phyloP scores from a whole-genome alignment of 30 jellyfish, hydroid and myxozoan species.

The Hydractinia echinata region DNA sequence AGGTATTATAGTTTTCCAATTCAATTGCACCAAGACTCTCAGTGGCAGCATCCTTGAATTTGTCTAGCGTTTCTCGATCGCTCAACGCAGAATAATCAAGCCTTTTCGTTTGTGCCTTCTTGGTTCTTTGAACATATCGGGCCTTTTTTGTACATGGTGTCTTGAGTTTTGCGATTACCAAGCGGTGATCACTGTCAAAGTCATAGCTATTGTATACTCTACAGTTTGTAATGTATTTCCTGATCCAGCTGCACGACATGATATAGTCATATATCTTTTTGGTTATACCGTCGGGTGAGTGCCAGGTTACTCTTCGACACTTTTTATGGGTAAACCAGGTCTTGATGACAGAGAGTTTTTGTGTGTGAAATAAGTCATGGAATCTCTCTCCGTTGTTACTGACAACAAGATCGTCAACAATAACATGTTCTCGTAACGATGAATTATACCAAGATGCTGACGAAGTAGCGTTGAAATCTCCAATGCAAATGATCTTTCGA shows the following conservation, averaged over 20 bases:
- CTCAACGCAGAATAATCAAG: neutral
- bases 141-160: slow-evolving; percentile 13
- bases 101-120: neutral
- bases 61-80: neutral
- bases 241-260: neutral
- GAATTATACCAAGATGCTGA: slow-evolving; percentile 7
- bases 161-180: neutral
- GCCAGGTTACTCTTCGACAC: slow-evolving; percentile 25
- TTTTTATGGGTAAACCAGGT: slow-evolving; percentile 18
- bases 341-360: neutral
- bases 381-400: neutral
- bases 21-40: neutral
- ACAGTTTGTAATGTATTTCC: slow-evolving; percentile 6
- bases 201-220: slow-evolving; percentile 14
- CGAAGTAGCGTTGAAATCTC: slow-evolving; percentile 13
- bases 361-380: slow-evolving; percentile 7
- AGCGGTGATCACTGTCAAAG: slow-evolving; percentile 16
- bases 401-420: slow-evolving; percentile 13
- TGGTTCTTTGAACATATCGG: neutral
- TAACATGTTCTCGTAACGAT: neutral
- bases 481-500: slow-evolving; percentile 2
- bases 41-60: neutral
- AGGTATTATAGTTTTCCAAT: neutral
- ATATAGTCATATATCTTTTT: neutral
- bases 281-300: slow-evolving; percentile 14